phyloP scores from a whole-genome alignment of 2,888 invertebrate genomes.

The Allygus modestus region DNA sequence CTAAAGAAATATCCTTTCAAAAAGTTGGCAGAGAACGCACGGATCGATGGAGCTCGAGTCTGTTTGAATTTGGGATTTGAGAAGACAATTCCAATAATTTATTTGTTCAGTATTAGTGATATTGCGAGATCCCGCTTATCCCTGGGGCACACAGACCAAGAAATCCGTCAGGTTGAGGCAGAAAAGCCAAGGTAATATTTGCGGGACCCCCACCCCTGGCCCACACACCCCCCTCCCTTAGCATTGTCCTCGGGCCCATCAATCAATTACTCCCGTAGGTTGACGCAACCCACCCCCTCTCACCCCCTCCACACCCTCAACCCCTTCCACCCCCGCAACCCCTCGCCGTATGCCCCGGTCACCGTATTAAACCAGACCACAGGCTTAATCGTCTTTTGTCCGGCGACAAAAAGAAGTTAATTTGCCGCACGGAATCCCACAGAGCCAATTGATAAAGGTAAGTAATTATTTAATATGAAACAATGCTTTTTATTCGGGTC shows the following conservation, averaged over 20 bases:
- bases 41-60: constrained; percentile 12
- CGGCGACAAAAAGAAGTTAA: constrained; percentile 22
- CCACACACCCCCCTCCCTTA: background rate
- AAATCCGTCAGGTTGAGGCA: constrained; percentile 29
- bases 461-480: constrained; percentile 25
- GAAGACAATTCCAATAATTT: constrained; percentile 54
- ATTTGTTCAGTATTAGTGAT: constrained; percentile 57
- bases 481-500: background rate
- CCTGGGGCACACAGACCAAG: constrained; percentile 19
- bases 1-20: background rate
- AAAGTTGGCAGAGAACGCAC: background rate
- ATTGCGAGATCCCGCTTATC: constrained; percentile 41
- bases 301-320: background rate
- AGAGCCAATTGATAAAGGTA: background rate
- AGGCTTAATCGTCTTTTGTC: constrained; percentile 1
- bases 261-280: constrained; percentile 39
- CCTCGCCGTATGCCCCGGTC: background rate
- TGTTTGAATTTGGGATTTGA: constrained; percentile 54
- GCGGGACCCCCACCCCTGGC: background rate
- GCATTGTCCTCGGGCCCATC: constrained; percentile 38
- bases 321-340: background rate
- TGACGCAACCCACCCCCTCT: constrained; percentile 36
- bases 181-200: constrained; percentile 51
- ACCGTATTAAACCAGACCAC: background rate
- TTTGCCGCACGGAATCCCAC: constrained; percentile 22